A percentile compares a stretch with the other conserved stretches of the same genome.
Evolutionary conservation across 2,797 vertebrate species (phyloP).

Genomic region (Arctocebus calabarensis): DNA sequence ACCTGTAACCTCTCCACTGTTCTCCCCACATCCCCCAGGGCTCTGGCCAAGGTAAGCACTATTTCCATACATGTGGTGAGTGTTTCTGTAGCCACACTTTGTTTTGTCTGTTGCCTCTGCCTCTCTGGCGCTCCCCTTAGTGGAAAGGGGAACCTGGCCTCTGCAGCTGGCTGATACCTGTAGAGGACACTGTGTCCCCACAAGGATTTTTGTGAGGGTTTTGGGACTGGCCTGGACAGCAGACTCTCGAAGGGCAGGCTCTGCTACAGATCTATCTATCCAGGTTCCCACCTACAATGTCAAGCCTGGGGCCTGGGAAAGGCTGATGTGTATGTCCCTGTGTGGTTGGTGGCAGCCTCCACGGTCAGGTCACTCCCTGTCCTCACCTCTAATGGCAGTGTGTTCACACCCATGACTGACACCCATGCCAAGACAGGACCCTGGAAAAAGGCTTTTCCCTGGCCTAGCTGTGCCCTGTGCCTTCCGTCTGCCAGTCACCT

Average conservation of each 20-base stretch:
- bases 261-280: not conserved
- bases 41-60: not conserved
- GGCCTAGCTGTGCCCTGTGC: not conserved
- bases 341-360: not conserved
- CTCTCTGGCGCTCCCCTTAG: not conserved
- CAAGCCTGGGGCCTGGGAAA: rapidly evolving
- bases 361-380: not conserved
- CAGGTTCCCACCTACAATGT: not conserved
- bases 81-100: rapidly evolving
- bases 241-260: too few species aligned
- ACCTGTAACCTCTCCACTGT: not conserved
- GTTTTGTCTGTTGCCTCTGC: not conserved
- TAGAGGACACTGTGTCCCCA: not conserved
- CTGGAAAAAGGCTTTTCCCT: not conserved
- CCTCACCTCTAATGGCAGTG: not conserved
- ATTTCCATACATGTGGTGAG: not conserved
- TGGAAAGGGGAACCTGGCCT: not conserved
- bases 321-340: not conserved
- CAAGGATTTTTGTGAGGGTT: not conserved
- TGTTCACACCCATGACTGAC: not conserved
- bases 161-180: not conserved
- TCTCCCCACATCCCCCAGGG: rapidly evolving
- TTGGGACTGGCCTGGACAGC: rapidly evolving
- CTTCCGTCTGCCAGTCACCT: rapidly evolving
- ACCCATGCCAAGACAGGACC: not conserved